Evolutionary conservation across 2,113 vertebrate genomes (phyloP), one percentile per base, ranked within the genome.

Genomic region (Phaethon lepturus): DNA sequence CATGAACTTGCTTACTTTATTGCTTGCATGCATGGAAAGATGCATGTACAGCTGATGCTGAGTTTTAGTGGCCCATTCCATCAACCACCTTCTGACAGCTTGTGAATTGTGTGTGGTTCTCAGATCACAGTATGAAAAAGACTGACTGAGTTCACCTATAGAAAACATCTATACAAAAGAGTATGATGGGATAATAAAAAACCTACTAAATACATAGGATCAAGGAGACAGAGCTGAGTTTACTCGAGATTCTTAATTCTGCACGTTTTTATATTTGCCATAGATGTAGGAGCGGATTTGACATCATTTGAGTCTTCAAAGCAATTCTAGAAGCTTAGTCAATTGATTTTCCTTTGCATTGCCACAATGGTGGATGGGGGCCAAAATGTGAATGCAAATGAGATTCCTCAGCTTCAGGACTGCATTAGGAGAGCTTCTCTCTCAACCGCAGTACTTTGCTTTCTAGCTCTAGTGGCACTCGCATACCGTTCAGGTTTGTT

Each of bases 281-380:
- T 29, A 66, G 63, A 86, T 1, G 1, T 11, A 52, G 64, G 76
- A 95, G 59, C 1, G 0, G 68, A 47, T 77, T 88, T 92, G 35
- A 59, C 44, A 12, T 79, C 81, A 26, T 71, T 47, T 71, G 40
- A 72, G 71, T 53, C 88, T 84, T 87, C 58, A 64, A 93, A 92
- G 56, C 42, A 55, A 63, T 95, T 89, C 73, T 74, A 72, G 76
- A 80, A 92, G 83, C 80, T 86, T 33, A 64, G 60, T 91, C 29
- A 25, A 68, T 55, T 64, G 75, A 88, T 90, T 93, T 93, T 85
- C 79, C 52, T 86, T 76, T 12, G 7, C 33, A 13, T n/a, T 60
- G 68, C 68, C 8, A 3, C 80, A 87, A 72, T 25, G 33, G 79
- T 92, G 83, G 96, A 72, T 44, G 18, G 18, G 68, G 28, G 64